phyloP scores from a whole-genome alignment of 2,797 vertebrate genomes.

The Sebastes oblongus region DNA sequence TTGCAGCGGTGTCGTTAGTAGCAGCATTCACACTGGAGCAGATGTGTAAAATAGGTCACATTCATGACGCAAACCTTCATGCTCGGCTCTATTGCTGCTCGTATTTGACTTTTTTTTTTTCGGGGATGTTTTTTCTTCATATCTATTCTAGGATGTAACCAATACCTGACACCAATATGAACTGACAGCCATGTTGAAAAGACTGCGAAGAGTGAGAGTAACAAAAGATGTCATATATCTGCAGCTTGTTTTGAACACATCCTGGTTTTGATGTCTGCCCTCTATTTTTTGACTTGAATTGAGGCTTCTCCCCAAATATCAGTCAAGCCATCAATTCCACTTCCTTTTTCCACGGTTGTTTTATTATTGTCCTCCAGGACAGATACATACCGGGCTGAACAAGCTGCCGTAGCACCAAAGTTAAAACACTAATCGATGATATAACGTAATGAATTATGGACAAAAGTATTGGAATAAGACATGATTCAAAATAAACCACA shows the following conservation, averaged over 20 bases:
- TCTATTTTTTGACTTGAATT: constrained; percentile 53
- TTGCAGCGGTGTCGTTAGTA: neutral
- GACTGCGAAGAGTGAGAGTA: constrained; percentile 36
- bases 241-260: constrained; percentile 41
- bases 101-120: constrained; percentile 16
- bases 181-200: constrained; percentile 49
- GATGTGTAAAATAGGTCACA: constrained; percentile 19
- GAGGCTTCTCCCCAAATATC: constrained; percentile 35
- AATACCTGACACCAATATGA: constrained; percentile 47
- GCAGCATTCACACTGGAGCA: neutral
- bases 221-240: constrained; percentile 53
- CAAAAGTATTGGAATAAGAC: neutral
- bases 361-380: constrained; percentile 5
- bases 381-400: neutral
- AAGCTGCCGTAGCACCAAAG: neutral
- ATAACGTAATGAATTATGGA: neutral
- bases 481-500: neutral
- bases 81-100: neutral
- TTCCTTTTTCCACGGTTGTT: neutral
- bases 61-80: constrained; percentile 6
- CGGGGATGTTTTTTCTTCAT: constrained; percentile 14
- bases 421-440: neutral
- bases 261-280: constrained; percentile 34
- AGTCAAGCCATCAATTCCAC: constrained; percentile 14
- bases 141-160: constrained; percentile 56